Evolutionary conservation across 2,113 vertebrate genomes (phyloP), one percentile per base, ranked within the genome.

Genomic region (Gnathonemus longibarbis): DNA sequence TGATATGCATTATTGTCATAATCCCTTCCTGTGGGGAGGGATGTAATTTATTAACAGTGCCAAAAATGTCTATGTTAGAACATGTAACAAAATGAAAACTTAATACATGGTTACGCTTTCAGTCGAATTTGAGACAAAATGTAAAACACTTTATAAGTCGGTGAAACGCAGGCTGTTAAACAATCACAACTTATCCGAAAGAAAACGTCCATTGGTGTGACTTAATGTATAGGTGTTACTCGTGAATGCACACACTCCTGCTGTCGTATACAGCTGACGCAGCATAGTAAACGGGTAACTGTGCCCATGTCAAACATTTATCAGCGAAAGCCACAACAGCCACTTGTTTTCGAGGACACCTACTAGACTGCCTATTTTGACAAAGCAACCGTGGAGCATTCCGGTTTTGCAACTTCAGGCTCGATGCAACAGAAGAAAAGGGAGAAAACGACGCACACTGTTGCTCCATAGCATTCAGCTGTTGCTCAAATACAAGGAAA

Each of bases 401-500:
- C 42, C 62, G 58, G 88, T 88, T 88, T 74, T 74, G 88, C 88
- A 88, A 88, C 88, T 70, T 74, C 45, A 45, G 62, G 48, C 42
- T n/a, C n/a, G 46, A 70, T 46, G 56, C 87, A 15, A 70, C 17
- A 21, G 27, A 48, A 48, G 5, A 88, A 58, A 42, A 45, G 42
- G 83, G 45, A 46, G 35, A 45, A 74, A 19, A 74, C 24, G 62
- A 48, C 45, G 1, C 53, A 48, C 56, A 88, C 17, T 42, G n/a
- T 88, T 88, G 56, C 88, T 70, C 56, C 88, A 74, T 10, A 11
- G 31, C 3, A n/a, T 42, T 48, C 21, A n/a, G n/a, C 6, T 48
- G 39, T 74, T 88, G 62, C 42, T 74, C 15, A 88, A 88, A 88
- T 35, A 70, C 3, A 70, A 88, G 11, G 42, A 19, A 70, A 88